Evolutionary conservation across 2,113 vertebrate genomes (phyloP), one percentile per base, ranked within the genome.

Genomic region (Bos taurus): DNA sequence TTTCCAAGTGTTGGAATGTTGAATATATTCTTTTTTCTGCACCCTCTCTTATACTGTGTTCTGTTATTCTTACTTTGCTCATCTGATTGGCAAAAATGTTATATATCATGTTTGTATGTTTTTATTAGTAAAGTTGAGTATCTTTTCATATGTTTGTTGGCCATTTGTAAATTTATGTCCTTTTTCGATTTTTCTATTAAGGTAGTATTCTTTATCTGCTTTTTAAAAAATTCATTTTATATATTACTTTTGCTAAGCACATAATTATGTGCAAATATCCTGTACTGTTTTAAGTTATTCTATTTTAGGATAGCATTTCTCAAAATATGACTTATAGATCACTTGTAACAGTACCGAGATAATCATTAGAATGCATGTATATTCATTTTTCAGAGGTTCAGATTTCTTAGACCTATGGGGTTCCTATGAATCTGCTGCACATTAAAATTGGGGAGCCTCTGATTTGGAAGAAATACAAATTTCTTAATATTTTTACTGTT

Each of bases 251-350:
- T 59, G 28, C 46, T 64, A 56, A 56, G 54, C 17, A 2, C 54
- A 21, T 56, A 82, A 77, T 95, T 93, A 91, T 52, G 25, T 92
- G 52, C 36, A 95, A 62, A 50, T 30, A 93, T 52, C 33, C 8
- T 87, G 13, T 82, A 59, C 74, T 90, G 46, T 90, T 91, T 85
- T 83, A 64, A 80, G 40, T 82, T 90, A 56, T 54, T 93, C 46
- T 80, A 1, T 60, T 96, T 85, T 78, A 95, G 86, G 26, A n/a
- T 94, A 94, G 40, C 15, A 81, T 88, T 94, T 91, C 60, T 95
- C 82, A 94, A 96, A 95, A 92, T 5, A 33, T 87, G 43, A 89
- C 50, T 78, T 95, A 89, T 0, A n/a, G 30, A 56, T 21, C 74
- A 56, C 54, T 54, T 54, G 54, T 54, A 54, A 54, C 54, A 52